These are phyloP conservation scores for Pollenia labialis DNA, from an alignment of 2,888 invertebrate genomes.

Conservation along the genomic window DNA sequence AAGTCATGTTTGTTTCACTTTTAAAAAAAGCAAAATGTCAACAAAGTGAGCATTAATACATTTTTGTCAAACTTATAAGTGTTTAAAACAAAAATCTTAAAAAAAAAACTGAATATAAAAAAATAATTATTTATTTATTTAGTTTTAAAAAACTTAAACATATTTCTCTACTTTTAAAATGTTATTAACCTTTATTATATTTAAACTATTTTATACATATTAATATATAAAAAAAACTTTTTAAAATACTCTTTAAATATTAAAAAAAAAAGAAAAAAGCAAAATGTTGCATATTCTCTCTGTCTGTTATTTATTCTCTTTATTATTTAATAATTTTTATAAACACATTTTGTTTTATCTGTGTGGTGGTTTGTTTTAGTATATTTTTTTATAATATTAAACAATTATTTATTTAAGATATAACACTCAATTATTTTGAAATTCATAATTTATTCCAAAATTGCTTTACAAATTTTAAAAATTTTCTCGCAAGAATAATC, in stretches of 20 bases:
- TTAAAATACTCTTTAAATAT: background rate
- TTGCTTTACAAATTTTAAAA: too few relatives aligned
- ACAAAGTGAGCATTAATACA: constrained; percentile 63
- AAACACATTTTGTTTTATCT: constrained; percentile 23
- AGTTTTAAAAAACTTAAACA: constrained; percentile 50
- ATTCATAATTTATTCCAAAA: constrained; percentile 17
- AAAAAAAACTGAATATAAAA: constrained; percentile 17
- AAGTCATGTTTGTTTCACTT: background rate
- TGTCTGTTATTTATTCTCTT: background rate
- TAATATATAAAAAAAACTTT: background rate
- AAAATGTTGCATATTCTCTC: constrained; percentile 30
- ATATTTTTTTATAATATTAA: constrained; percentile 13
- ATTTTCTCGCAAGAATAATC: too few relatives aligned
- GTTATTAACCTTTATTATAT: constrained; percentile 63
- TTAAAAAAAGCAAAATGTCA: constrained; percentile 28
- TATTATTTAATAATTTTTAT: constrained; percentile 21
- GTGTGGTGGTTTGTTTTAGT: constrained; percentile 65
- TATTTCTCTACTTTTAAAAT: constrained; percentile 18
- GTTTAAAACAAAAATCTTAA: constrained; percentile 29
- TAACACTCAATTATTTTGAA: background rate
- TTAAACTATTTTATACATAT: constrained; percentile 24
- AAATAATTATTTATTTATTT: constrained; percentile 39
- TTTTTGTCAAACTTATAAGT: constrained; percentile 36
- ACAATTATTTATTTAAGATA: background rate
- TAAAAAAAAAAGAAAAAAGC: constrained; percentile 6